Base-by-base conservation (phyloP, 2,797 vertebrate species). In the Odontamblyopus lacepedii region DNA sequence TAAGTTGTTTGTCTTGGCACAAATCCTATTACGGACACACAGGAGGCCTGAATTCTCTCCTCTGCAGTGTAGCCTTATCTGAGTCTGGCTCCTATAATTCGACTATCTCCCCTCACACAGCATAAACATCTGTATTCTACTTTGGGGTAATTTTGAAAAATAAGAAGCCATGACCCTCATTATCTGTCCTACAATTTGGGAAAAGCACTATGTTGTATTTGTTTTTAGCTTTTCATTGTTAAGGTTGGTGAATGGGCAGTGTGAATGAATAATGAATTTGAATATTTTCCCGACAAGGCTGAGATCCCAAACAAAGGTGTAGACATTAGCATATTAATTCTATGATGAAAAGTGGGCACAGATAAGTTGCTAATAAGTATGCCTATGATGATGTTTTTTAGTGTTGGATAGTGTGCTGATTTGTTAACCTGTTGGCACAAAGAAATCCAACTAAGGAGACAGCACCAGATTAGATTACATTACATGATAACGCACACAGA, bases 231-330 rank as follows among this genome's bases (percentile, higher is more conserved):
- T 76, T 62, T 80, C 72, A 77, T 83, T 87, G 83, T 83, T 82
- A n/a, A 19, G 23, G 75, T 55, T 63, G 76, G 71, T 60, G 75
- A 86, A 76, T 50, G 11, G n/a, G 55, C 27, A 85, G 88, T 85
- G 80, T 80, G 84, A 85, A 90, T 87, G 81, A 88, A 90, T 90
- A 87, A 89, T 89, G 85, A 82, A 90, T 87, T 86, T 76, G 88
- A 88, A 89, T 78, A 48, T 15, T 23, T 56, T 56, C 9, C n/a
- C 55, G 11, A 56, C 55, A 56, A 56, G 55, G 55, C n/a, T 56
- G 7, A 57, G 23, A 26, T 12, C 55, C 53, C 19, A 57, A 57
- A 57, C 3, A 23, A 57, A 57, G 55, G 23, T 57, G 23, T 26
- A 23, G 6, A 55, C 19, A 55, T n/a, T 57, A 26, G n/a, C 55